These are phyloP conservation scores for Todus mexicanus DNA, from an alignment of 2,797 vertebrate genomes.

Conservation along the genomic window DNA sequence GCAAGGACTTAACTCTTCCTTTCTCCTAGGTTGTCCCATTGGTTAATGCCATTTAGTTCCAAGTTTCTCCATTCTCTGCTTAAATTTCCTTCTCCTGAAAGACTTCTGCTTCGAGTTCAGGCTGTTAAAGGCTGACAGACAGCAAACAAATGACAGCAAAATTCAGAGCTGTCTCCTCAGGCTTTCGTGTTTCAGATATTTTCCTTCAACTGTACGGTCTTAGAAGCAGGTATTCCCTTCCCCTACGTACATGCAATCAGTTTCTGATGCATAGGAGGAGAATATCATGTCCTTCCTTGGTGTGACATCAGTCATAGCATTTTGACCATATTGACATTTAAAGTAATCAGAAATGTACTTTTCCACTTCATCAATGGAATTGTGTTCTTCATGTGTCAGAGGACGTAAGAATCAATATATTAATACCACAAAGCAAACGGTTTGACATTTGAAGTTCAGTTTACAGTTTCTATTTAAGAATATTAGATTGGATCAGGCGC, in stretches of 20 bases:
- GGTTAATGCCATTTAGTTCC: accelerated
- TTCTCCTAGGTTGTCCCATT: background rate
- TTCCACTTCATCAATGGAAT: background rate
- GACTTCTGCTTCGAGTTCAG: background rate
- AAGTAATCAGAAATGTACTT: slow-evolving; percentile 11
- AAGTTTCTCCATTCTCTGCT: background rate
- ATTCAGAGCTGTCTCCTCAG: background rate
- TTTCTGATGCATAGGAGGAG: background rate
- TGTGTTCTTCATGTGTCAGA: background rate
- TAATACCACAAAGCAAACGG: background rate
- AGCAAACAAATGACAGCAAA: background rate
- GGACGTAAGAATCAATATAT: background rate
- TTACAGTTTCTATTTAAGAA: background rate
- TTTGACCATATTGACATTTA: slow-evolving; percentile 28
- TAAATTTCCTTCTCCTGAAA: background rate
- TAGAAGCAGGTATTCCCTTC: background rate
- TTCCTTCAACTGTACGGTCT: background rate
- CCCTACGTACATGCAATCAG: accelerated
- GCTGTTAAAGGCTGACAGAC: background rate
- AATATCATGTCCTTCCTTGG: background rate
- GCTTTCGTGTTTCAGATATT: background rate
- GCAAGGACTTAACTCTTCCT: background rate
- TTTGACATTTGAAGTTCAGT: background rate
- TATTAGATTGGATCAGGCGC: background rate
- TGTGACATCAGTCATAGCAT: background rate